Conservation (phyloP, 2,797 vertebrate species). For the Linurgus olivaceus region DNA sequence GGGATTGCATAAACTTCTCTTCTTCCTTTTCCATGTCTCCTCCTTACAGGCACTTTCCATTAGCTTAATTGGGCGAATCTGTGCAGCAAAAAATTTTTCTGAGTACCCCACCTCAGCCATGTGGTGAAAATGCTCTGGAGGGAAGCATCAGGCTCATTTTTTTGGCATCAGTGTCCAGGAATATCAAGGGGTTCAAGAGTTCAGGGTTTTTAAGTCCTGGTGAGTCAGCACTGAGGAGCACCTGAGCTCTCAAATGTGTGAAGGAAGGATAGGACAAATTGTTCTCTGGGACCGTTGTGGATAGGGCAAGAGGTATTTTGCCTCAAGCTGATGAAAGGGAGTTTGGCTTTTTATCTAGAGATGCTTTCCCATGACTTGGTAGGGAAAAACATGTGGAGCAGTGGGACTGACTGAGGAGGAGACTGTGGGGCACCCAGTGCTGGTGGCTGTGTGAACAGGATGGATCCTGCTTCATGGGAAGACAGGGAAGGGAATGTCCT, state of each 20-base stretch:
- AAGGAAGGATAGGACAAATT: neutral
- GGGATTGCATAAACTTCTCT: neutral
- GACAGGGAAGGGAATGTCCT: neutral
- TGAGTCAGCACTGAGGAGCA: neutral
- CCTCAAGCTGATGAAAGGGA: neutral
- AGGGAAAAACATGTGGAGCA: neutral
- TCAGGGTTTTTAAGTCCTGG: neutral
- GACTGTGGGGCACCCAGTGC: neutral
- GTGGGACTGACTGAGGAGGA: neutral
- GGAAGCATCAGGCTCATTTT: neutral
- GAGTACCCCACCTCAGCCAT: accelerated
- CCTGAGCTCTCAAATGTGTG: neutral
- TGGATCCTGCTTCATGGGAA: neutral
- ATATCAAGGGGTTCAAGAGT: accelerated
- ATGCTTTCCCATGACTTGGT: neutral
- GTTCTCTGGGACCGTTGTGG: neutral
- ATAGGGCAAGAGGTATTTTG: neutral
- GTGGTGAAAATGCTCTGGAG: neutral
- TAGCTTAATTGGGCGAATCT: neutral
- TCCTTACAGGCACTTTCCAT: neutral
- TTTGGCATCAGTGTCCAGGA: neutral
- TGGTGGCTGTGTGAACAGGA: neutral
- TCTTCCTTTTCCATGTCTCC: neutral
- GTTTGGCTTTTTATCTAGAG: neutral
- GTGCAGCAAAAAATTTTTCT: neutral